A percentile compares a stretch with the other conserved stretches of the same genome.
These are phyloP conservation scores for Holcopasites calliopsidis DNA, from an alignment of 1,140 invertebrate genomes.

Conservation along the genomic window DNA sequence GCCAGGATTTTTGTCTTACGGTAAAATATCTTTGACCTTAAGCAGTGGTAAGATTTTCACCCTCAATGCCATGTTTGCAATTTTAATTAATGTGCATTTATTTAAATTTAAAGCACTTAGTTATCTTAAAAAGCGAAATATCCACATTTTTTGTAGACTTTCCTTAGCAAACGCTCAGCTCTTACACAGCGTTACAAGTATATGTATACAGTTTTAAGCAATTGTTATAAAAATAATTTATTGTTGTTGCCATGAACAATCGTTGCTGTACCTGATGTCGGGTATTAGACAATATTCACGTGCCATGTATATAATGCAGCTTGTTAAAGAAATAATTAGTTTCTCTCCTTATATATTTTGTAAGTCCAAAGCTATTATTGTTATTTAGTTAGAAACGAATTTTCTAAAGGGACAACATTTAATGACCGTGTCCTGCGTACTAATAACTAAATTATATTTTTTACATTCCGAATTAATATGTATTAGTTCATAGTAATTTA, in stretches of 20 bases:
- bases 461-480: constrained; percentile 17
- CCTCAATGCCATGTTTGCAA: too few relatives aligned
- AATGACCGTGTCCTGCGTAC: background rate
- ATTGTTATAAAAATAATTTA: constrained; percentile 17
- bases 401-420: background rate
- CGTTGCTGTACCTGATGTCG: background rate
- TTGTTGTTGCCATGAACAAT: constrained; percentile 1
- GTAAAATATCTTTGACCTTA: too few relatives aligned
- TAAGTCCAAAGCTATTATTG: constrained; percentile 13
- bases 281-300: constrained; percentile 33
- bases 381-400: constrained; percentile 2
- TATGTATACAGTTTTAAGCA: background rate
- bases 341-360: background rate
- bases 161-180: too few relatives aligned
- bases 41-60: too few relatives aligned
- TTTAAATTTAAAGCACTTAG: background rate
- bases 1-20: too few relatives aligned
- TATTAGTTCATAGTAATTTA: constrained; percentile 10
- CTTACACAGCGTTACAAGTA: background rate
- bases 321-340: background rate
- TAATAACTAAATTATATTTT: constrained; percentile 14
- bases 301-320: constrained; percentile 10
- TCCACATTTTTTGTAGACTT: too few relatives aligned
- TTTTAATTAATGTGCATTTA: background rate
- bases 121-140: too few relatives aligned